Base-by-base conservation (phyloP, 2,797 vertebrate species). In the Hozukius guyotensis region DNA sequence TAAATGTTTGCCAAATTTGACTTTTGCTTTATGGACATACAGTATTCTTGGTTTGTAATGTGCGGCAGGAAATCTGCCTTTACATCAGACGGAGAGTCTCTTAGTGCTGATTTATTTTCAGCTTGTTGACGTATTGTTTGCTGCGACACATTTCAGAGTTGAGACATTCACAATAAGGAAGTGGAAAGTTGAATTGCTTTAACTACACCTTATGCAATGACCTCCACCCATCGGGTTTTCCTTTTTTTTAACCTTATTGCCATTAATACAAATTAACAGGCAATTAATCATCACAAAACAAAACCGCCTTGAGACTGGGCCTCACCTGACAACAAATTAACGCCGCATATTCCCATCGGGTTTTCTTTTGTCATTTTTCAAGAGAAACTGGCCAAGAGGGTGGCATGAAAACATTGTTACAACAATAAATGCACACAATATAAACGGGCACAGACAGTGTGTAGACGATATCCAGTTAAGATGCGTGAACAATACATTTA, bases 181-280 rank as follows among this genome's bases (percentile, higher is more conserved):
- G 32, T 56, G 16, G 16, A 75, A 16, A 16, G 11, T 59, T 53
- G 10, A 67, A 49, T 8, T 46, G 52, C 20, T 55, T 22, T n/a
- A 36, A 7, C 2, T 14, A 20, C 12, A 56, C 22, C 61, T 64
- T 24, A 34, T 14, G 4, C 46, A 12, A 6, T 25, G 31, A 75
- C 24, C 32, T 55, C 32, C 11, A 55, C 18, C 59, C 16, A 53
- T 53, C 10, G 0, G 36, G 12, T 6, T 71, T 42, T n/a, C 6
- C n/a, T 71, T 22, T 60, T 8, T 34, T 38, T 42, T 42, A 0
- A 38, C 6, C 16, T 42, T 0, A 42, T 0, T 42, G 38, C 38
- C 6, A 42, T 42, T 42, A 42, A 42, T 42, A 42, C 38, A 42
- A 7, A 42, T 42, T 0, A 42, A 42, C 14, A 42, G 38, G 2